Evolutionary conservation across 1,140 invertebrate species (phyloP).

Genomic region (Monomorium pharaonis): DNA sequence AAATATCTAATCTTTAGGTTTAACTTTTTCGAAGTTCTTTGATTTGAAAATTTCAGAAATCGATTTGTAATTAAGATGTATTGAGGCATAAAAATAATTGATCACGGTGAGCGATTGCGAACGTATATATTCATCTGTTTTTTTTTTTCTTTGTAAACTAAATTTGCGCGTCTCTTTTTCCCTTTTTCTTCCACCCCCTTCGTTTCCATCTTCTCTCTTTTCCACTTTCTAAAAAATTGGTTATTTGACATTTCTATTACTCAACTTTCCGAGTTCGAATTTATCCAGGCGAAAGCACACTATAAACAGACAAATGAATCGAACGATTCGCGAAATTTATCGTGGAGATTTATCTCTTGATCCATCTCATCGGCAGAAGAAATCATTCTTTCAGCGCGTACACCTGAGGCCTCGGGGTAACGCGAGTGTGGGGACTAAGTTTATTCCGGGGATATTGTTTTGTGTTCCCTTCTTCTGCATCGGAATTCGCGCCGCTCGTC

Average conservation of each 20-base stretch:
- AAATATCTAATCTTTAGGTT: no score
- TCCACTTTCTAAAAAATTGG: not conserved
- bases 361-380: conserved; percentile 9
- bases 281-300: not conserved
- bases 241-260: not conserved
- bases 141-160: not conserved
- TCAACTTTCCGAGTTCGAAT: not conserved
- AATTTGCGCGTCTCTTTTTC: not conserved
- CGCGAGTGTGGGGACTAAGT: not conserved
- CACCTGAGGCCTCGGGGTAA: conserved; percentile 1
- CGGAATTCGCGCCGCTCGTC: not conserved
- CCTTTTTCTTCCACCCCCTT: not conserved
- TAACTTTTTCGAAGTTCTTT: not conserved
- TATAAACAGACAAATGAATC: conserved; percentile 26
- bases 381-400: conserved; percentile 34
- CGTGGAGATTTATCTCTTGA: not conserved
- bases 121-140: not conserved
- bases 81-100: not conserved
- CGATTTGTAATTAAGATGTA: not conserved
- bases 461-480: not conserved
- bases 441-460: conserved; percentile 30
- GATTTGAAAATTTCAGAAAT: not conserved
- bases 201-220: not conserved
- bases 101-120: not conserved
- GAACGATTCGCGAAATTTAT: conserved; percentile 23